Conservation (phyloP, 2,888 invertebrate species). For the Lasiommata megera region DNA sequence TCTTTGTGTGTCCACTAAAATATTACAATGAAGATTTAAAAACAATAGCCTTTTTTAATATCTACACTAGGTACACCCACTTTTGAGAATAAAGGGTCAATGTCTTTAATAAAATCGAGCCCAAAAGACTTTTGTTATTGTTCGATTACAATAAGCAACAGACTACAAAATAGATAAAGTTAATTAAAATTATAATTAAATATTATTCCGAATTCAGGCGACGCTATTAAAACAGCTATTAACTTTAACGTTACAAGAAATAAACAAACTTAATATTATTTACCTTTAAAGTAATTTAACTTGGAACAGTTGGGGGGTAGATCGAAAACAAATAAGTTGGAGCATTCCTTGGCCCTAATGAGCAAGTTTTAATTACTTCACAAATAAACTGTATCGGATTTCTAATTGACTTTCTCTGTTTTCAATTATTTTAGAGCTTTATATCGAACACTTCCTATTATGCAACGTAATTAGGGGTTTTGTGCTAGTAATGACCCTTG, state of each 20-base stretch:
- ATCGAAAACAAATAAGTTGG: conserved; percentile 39
- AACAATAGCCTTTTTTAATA: too few relatives aligned
- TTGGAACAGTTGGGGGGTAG: conserved; percentile 34
- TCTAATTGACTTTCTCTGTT: conserved; percentile 23
- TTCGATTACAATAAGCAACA: background rate
- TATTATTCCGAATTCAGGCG: conserved; percentile 6
- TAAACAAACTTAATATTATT: conserved; percentile 29
- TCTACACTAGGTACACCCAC: too few relatives aligned
- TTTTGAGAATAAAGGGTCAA: too few relatives aligned
- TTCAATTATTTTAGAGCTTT: conserved; percentile 1
- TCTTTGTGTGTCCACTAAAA: background rate
- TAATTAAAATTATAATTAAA: conserved; percentile 15
- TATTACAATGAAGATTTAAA: background rate
- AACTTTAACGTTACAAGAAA: conserved; percentile 24
- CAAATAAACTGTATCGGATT: conserved; percentile 34
- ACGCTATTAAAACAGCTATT: conserved; percentile 19
- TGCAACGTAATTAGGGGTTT: too few relatives aligned
- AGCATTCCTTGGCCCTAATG: conserved; percentile 37
- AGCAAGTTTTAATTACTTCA: conserved; percentile 44
- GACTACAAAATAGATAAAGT: conserved; percentile 3
- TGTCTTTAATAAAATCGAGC: background rate
- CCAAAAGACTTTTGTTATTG: background rate
- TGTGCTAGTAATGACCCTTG: too few relatives aligned
- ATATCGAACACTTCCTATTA: too few relatives aligned
- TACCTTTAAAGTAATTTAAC: conserved; percentile 38